Conservation (phyloP, 2,797 vertebrate species). For the Pipistrellus nathusii region DNA sequence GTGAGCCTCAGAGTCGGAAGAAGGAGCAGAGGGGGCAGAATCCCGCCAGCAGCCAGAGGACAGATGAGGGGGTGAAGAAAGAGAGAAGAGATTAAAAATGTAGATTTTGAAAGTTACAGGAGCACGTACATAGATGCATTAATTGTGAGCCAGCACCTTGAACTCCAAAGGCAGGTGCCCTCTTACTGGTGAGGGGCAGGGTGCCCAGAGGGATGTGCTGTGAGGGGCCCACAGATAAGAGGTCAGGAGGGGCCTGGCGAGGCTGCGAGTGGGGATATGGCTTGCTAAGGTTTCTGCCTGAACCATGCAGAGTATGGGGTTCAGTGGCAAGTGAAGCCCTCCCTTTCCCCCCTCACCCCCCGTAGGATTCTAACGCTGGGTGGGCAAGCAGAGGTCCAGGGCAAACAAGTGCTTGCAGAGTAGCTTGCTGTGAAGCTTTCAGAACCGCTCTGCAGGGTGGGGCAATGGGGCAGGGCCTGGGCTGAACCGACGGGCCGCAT, state of each 20-base stretch:
- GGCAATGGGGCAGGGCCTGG: neutral
- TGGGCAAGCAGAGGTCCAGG: neutral
- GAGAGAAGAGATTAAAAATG: too few relatives aligned
- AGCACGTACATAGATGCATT: too few relatives aligned
- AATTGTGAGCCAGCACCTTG: too few relatives aligned
- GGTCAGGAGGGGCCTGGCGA: neutral
- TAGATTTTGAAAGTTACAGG: too few relatives aligned
- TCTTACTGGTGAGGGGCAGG: neutral
- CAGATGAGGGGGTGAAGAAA: too few relatives aligned
- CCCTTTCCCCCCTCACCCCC: neutral
- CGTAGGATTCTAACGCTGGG: neutral
- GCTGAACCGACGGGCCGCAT: neutral
- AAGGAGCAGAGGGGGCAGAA: too few relatives aligned
- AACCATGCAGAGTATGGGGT: neutral
- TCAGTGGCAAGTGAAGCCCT: neutral
- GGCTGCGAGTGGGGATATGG: neutral
- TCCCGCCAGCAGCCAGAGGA: too few relatives aligned
- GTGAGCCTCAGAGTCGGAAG: too few relatives aligned
- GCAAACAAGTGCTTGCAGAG: fast-evolving
- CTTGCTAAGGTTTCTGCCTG: neutral
- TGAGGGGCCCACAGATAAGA: neutral
- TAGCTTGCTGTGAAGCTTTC: neutral
- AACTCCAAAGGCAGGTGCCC: too few relatives aligned
- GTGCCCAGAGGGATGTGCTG: too few relatives aligned
- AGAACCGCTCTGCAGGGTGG: neutral